phyloP scores from a whole-genome alignment of 2,113 vertebrate genomes.

The Puntigrus tetrazona region DNA sequence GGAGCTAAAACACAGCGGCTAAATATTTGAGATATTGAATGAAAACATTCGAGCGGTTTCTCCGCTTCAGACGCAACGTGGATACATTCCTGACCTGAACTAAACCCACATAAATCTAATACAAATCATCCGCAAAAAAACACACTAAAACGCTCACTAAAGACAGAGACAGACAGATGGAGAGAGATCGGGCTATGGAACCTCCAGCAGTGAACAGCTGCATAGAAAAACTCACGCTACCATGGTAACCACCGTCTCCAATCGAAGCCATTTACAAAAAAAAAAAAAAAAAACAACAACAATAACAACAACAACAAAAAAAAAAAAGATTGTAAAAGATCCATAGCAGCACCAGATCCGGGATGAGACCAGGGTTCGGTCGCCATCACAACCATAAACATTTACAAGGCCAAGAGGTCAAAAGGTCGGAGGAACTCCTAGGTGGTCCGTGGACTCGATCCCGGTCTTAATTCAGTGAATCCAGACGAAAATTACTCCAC shows the following conservation, averaged over 20 bases:
- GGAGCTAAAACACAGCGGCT: conserved; percentile 36
- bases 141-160: conserved; percentile 1
- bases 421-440: conserved; percentile 2
- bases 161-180: conserved; percentile 24
- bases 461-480: not conserved
- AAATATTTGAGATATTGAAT: conserved; percentile 53
- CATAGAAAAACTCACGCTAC: conserved; percentile 64
- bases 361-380: conserved; percentile 13
- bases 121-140: conserved; percentile 12
- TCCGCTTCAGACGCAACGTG: conserved; percentile 44
- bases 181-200: conserved; percentile 33
- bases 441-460: conserved; percentile 4
- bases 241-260: conserved; percentile 68
- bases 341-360: conserved; percentile 5
- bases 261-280: conserved; percentile 50
- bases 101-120: conserved; percentile 39
- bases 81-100: conserved; percentile 46
- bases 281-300: conserved; percentile 22
- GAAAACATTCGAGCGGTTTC: conserved; percentile 42
- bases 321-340: conserved; percentile 28
- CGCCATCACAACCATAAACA: conserved; percentile 19
- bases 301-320: no score
- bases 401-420: conserved; percentile 8
- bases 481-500: not conserved
- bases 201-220: conserved; percentile 76